Evolutionary conservation across 2,797 vertebrate genomes (phyloP).

Genomic region (Limosa lapponica): DNA sequence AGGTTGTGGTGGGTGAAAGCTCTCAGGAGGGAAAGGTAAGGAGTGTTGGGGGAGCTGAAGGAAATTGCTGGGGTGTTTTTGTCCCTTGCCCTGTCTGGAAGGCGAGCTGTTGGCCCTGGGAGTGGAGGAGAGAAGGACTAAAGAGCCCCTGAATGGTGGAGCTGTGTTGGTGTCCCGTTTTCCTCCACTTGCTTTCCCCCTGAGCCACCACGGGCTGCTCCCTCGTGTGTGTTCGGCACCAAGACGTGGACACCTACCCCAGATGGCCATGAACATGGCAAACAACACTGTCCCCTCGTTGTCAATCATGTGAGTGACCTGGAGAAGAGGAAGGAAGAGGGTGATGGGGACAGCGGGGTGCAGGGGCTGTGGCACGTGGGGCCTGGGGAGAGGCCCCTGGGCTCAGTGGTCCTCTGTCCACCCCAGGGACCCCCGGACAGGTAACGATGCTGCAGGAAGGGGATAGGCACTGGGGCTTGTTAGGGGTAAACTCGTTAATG

Average conservation of each 20-base stretch:
- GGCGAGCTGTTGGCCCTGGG: neutral
- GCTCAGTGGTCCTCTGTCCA: neutral
- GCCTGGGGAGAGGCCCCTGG: neutral
- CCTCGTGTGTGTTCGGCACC: neutral
- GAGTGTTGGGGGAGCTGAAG: neutral
- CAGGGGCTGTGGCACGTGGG: fast-evolving
- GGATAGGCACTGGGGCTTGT: neutral
- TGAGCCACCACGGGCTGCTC: neutral
- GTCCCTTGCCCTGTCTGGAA: neutral
- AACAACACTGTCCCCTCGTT: slow-evolving; percentile 92
- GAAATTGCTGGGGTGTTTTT: neutral
- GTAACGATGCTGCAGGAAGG: neutral
- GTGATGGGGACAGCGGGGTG: neutral
- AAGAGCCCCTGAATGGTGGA: neutral
- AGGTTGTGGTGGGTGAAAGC: neutral
- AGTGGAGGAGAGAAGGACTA: neutral
- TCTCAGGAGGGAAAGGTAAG: neutral
- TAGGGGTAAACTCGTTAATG: neutral
- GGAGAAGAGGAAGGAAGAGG: neutral
- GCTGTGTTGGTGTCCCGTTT: neutral
- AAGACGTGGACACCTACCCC: slow-evolving; percentile 84
- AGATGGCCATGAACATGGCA: slow-evolving; percentile 94
- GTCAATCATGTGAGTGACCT: slow-evolving; percentile 93
- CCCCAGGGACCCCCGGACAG: fast-evolving
- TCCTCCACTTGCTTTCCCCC: neutral